Base-by-base conservation (phyloP, 2,113 vertebrate genomes). In the Peucedramus taeniatus region DNA sequence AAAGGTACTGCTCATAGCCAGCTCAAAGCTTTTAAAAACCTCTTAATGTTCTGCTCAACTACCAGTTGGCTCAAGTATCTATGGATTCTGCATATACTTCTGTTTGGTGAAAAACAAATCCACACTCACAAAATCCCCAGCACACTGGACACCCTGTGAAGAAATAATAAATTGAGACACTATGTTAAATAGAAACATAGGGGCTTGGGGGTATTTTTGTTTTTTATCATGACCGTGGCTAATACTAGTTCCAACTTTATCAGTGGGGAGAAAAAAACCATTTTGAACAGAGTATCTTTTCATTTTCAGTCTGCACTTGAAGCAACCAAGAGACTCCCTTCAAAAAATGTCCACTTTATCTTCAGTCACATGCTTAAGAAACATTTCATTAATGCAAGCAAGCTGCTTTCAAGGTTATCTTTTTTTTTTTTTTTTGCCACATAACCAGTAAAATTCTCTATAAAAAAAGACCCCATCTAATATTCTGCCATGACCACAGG, bases 81-180 rank as follows among this genome's bases (percentile, higher is more conserved):
- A 91, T 24, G 84, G 80, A 92, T 47, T 64, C 68, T 69, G 87
- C 71, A 31, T 66, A 72, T 33, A 57, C 83, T 94, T 79, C 79
- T 92, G 79, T 92, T 77, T 90, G 72, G 86, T 83, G 89, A 93
- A 92, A 94, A 96, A 92, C 92, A 95, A 97, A 92, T 65, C 90
- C 90, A 88, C 8, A 50, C 88, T 93, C 71, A 85, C 86, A 87
- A 51, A 70, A 88, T 70, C 92, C 92, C 79, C 90, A 88, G 90
- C 76, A 78, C 8, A 33, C 51, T 33, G 51, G 82, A 74, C 92
- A 94, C 83, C 85, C 88, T 93, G 92, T 6, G 93, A 95, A 97
- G 92, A 92, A 96, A 93, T 42, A 96, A 96, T 93, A 96, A 90
- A 90, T 90, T 13, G 79, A 94, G 79, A 53, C 75, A 39, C 60